These are phyloP conservation scores for Drosophila obscura DNA, from an alignment of 1,140 invertebrate species.

Conservation along the genomic window DNA sequence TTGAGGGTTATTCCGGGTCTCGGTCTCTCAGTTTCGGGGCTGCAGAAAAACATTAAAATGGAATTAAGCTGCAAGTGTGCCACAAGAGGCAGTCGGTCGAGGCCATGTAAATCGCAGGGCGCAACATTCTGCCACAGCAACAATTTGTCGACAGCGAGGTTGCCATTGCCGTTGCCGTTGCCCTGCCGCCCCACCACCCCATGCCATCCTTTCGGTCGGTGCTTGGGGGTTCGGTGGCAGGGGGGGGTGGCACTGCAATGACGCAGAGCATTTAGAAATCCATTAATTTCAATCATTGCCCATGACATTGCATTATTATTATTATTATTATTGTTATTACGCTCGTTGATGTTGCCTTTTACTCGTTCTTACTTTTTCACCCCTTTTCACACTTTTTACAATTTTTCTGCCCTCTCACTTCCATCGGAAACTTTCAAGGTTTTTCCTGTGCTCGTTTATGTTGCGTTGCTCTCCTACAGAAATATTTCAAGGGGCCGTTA, in stretches of 20 bases:
- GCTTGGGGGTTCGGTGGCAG: too few relatives aligned
- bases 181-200: background rate
- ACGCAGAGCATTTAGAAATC: conserved; percentile 71
- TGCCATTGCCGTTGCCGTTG: background rate
- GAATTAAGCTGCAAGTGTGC: conserved; percentile 51
- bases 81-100: conserved; percentile 2
- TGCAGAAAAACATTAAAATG: conserved; percentile 48
- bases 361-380: conserved; percentile 8
- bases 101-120: conserved; percentile 30
- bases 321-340: conserved; percentile 59
- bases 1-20: too few relatives aligned
- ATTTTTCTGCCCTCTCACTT: background rate
- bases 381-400: too few relatives aligned
- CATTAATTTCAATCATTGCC: conserved; percentile 79
- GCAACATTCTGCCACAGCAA: conserved; percentile 33
- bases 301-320: conserved; percentile 72
- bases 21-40: conserved; percentile 16
- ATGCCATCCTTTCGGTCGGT: background rate
- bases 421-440: conserved; percentile 34
- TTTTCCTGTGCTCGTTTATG: conserved; percentile 28
- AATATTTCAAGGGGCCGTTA: conserved; percentile 16
- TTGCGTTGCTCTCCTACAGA: background rate
- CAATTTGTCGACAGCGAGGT: conserved; percentile 53
- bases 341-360: conserved; percentile 49
- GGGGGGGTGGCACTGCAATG: conserved; percentile 46